Conservation (phyloP, 1,140 invertebrate species). For the Ridgeia piscesae region DNA sequence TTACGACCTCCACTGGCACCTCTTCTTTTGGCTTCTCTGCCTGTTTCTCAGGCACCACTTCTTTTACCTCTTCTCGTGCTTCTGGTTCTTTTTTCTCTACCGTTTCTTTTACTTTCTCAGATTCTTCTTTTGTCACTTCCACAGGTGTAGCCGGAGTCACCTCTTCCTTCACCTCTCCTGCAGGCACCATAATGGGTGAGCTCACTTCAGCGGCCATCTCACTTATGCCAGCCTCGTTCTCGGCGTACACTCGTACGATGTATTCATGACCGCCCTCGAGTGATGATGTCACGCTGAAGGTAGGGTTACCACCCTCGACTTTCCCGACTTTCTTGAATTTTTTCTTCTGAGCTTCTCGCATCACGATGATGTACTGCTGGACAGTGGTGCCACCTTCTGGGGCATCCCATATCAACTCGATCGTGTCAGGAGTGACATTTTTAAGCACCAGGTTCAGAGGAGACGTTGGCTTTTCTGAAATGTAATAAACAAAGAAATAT, state of each 20-base stretch:
- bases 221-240: constrained; percentile 95
- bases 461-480: constrained; percentile 9
- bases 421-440: constrained; percentile 80
- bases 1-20: background rate
- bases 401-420: constrained; percentile 88
- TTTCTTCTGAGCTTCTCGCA: constrained; percentile 23
- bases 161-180: background rate
- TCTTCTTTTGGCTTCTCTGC: constrained; percentile 22
- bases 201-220: constrained; percentile 76
- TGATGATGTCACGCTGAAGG: constrained; percentile 17
- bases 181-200: constrained; percentile 66
- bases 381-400: constrained; percentile 89
- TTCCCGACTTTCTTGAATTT: constrained; percentile 33
- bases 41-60: background rate
- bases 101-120: constrained; percentile 9
- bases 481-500: background rate
- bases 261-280: constrained; percentile 75
- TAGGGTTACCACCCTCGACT: constrained; percentile 19
- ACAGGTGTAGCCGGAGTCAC: background rate
- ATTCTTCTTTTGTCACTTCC: constrained; percentile 14
- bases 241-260: constrained; percentile 91
- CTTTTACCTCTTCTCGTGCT: background rate
- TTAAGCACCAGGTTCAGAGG: background rate
- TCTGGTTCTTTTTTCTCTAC: background rate
- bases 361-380: constrained; percentile 29